Evolutionary conservation across 2,797 vertebrate species (phyloP).

Genomic region (Neostethus bicornis): DNA sequence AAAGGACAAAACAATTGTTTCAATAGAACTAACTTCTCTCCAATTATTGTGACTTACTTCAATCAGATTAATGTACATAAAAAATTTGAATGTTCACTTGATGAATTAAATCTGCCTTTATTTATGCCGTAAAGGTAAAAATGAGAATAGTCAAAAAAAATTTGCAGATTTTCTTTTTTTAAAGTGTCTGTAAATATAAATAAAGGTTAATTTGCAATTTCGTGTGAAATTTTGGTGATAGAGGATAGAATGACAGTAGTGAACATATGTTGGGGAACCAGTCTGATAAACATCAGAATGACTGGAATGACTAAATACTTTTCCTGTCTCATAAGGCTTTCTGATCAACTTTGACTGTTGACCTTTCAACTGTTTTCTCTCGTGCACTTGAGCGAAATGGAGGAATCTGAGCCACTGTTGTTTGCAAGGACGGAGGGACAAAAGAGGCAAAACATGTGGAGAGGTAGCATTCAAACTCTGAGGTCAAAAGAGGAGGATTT

Average conservation of each 20-base stretch:
- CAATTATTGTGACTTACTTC: neutral
- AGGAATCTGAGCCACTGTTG: constrained; percentile 54
- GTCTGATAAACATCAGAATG: constrained; percentile 76
- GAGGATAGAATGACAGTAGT: neutral
- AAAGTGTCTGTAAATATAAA: neutral
- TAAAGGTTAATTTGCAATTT: neutral
- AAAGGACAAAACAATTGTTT: neutral
- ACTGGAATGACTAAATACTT: constrained; percentile 53
- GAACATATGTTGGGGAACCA: constrained; percentile 57
- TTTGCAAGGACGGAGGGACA: constrained; percentile 30
- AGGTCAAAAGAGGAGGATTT: constrained; percentile 80
- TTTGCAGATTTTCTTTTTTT: neutral
- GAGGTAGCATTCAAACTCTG: constrained; percentile 33
- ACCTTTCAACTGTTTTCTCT: neutral
- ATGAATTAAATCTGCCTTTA: neutral
- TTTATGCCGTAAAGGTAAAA: neutral
- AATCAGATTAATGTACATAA: neutral
- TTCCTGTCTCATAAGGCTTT: constrained; percentile 3
- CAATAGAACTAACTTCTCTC: neutral
- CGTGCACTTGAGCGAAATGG: constrained; percentile 45
- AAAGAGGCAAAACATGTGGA: constrained; percentile 26
- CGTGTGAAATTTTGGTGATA: neutral
- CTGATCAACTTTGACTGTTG: neutral
- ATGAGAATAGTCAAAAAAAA: neutral
- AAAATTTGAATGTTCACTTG: too few relatives aligned